Evolutionary conservation across 2,797 vertebrate species (phyloP), one percentile per base, ranked within the genome.

Genomic region (Poeciliopsis infans): DNA sequence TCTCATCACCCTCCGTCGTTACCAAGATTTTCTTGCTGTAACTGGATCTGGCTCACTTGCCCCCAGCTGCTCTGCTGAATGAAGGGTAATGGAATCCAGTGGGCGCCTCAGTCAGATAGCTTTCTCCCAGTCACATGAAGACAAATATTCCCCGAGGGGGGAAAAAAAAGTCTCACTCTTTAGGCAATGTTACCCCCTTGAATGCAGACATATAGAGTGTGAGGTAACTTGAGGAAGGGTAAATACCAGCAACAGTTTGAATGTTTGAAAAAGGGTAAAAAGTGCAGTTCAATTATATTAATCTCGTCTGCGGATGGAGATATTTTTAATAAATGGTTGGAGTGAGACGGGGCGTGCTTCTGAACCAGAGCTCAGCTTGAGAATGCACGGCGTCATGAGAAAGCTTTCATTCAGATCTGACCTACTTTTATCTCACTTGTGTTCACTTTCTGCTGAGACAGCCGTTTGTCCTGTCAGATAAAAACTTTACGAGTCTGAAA

Each of bases 41-140:
- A 93, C 75, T 79, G 74, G 87, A 93, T 82, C 91, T 75, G 79
- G 31, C 70, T 59, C 72, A 46, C 72, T 79, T 61, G 59, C 76
- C 85, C 83, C 79, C 78, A 82, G 79, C 84, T 78, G 85, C 85
- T 83, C 81, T 84, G 83, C 87, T 88, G 88, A 83, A 85, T 81
- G 66, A 83, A 85, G 86, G 75, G 92, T 85, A 88, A 92, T 87
- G 86, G 85, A 92, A 89, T 84, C 87, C 73, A 86, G 80, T 66
- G 80, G 80, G 72, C 11, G 45, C 69, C 76, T 39, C 70, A 77
- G 83, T 47, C 61, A 36, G 72, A 41, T 0, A 39, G 33, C 72
- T 79, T 74, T 84, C 70, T 61, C 79, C 66, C 31, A 15, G 89
- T 95, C 92, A 92, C 92, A 91, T 85, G 92, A 33, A 7, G 49